Percentiles rank a stretch among this genome's conserved stretches.
Conservation (phyloP, 2,113 vertebrate genomes). For the Elgaria multicarinata region DNA sequence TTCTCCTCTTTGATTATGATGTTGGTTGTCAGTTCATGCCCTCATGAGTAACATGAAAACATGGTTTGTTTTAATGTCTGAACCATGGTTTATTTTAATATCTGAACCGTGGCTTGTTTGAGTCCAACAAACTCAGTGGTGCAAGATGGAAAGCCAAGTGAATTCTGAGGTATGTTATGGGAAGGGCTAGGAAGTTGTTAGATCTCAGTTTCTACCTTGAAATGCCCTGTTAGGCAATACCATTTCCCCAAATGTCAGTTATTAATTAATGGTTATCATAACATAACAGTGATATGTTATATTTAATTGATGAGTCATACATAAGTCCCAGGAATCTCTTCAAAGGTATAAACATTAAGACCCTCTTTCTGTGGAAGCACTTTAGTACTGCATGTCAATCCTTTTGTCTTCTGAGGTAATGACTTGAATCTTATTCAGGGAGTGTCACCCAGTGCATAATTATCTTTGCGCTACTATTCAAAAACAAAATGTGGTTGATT, state of each 20-base stretch:
- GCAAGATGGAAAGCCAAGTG: conserved; percentile 41
- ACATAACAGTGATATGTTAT: conserved; percentile 31
- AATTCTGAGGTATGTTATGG: conserved; percentile 38
- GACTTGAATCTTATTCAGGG: conserved; percentile 76
- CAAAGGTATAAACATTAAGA: conserved; percentile 59
- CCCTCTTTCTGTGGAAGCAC: conserved; percentile 58
- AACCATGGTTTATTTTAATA: neutral
- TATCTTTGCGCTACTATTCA: conserved; percentile 70
- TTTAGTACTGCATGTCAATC: conserved; percentile 64
- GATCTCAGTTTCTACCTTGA: conserved; percentile 33
- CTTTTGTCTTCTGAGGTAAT: conserved; percentile 75
- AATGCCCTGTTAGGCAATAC: conserved; percentile 40
- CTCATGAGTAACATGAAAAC: neutral
- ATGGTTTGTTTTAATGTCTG: neutral
- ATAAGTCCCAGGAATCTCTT: conserved; percentile 54
- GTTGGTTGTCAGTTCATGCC: neutral
- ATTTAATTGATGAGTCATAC: conserved; percentile 64
- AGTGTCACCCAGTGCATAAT: conserved; percentile 71
- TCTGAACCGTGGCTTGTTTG: neutral
- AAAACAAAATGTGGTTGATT: conserved; percentile 73
- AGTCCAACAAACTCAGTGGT: conserved; percentile 26
- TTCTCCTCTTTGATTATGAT: neutral
- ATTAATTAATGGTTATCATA: conserved; percentile 47
- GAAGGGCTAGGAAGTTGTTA: conserved; percentile 37
- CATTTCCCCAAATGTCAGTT: conserved; percentile 52